Conservation (phyloP, 2,113 vertebrate genomes). For the Willisornis vidua region DNA sequence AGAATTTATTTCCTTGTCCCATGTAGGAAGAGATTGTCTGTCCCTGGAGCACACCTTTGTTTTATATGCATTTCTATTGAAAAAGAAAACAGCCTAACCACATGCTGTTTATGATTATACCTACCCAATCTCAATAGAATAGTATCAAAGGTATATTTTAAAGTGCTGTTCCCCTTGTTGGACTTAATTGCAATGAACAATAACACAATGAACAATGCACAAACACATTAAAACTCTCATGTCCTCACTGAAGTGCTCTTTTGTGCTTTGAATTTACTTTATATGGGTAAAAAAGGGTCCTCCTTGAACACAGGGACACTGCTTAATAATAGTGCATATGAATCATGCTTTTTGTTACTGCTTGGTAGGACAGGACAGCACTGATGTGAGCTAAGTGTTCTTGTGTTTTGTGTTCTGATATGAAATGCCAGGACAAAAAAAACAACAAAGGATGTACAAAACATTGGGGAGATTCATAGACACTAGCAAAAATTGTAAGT, state of each 20-base stretch:
- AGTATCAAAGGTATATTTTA: background rate
- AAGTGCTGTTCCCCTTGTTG: background rate
- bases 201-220: background rate
- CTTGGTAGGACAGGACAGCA: background rate
- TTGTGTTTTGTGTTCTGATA: background rate
- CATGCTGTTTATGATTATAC: background rate
- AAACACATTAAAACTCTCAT: background rate
- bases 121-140: background rate
- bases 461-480: background rate
- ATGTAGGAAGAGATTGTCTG: background rate
- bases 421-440: constrained; percentile 25
- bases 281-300: background rate
- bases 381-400: background rate
- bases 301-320: background rate
- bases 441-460: background rate
- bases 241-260: background rate
- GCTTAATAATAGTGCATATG: constrained; percentile 16
- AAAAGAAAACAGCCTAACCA: background rate
- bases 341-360: constrained; percentile 30
- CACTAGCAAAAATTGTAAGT: background rate
- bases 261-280: constrained; percentile 30
- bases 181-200: background rate
- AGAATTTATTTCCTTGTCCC: background rate
- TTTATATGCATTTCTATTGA: background rate
- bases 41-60: background rate